Evolutionary conservation across 2,888 invertebrate genomes (phyloP).

Genomic region (Pristionchus mayeri): DNA sequence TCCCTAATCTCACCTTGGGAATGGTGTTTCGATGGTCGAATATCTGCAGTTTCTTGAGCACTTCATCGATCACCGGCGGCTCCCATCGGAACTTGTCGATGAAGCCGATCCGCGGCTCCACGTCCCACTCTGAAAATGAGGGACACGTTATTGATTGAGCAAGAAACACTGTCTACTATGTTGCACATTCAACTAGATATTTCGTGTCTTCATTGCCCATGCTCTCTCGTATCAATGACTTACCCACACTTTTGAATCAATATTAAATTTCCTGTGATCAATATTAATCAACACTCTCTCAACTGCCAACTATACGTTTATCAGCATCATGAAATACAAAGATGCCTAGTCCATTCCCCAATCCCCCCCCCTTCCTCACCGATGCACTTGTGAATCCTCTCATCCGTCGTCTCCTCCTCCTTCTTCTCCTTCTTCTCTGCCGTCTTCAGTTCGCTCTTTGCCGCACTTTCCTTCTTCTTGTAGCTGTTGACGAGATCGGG

Average conservation of each 20-base stretch:
- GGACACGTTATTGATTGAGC: constrained; percentile 80
- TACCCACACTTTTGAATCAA: no score
- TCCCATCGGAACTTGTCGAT: constrained; percentile 81
- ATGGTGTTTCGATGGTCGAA: constrained; percentile 45
- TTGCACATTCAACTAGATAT: not conserved
- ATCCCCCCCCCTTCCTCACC: constrained; percentile 42
- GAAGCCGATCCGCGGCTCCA: constrained; percentile 84
- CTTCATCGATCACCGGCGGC: constrained; percentile 98
- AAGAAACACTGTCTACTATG: constrained; percentile 83
- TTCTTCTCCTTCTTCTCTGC: no score
- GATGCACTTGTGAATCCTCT: constrained; percentile 36
- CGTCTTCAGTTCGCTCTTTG: constrained; percentile 20
- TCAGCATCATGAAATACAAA: no score
- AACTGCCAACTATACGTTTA: no score
- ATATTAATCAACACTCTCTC: no score
- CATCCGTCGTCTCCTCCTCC: not conserved
- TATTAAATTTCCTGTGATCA: not conserved
- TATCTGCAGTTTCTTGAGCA: constrained; percentile 88
- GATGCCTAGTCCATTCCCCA: not conserved
- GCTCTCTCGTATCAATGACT: no score
- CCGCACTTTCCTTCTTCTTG: constrained; percentile 54
- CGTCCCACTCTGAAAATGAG: constrained; percentile 95
- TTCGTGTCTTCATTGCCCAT: not conserved
- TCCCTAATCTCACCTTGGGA: constrained; percentile 27
- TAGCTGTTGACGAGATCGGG: constrained; percentile 97